A percentile compares a stretch with the other conserved stretches of the same genome.
Evolutionary conservation across 2,888 invertebrate genomes (phyloP).

Genomic region (Eudasyphora cyanicolor): DNA sequence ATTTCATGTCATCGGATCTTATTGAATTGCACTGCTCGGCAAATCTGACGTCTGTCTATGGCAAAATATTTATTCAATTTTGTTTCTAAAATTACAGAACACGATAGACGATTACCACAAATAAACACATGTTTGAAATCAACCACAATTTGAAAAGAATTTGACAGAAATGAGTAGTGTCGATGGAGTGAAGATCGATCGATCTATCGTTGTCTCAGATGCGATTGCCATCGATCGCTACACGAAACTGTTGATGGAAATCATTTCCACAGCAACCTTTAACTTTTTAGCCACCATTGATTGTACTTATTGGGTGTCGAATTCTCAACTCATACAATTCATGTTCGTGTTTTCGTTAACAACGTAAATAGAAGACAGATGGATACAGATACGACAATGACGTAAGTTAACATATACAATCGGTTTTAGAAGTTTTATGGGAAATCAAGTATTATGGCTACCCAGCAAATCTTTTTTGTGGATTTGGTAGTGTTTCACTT

Average conservation of each 20-base stretch:
- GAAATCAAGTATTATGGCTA: no score
- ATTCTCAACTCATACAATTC: neutral
- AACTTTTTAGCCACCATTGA: neutral
- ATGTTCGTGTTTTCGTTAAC: neutral
- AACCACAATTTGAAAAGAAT: conserved; percentile 59
- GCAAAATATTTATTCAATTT: neutral
- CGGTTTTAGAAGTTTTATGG: no score
- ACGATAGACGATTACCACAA: conserved; percentile 2
- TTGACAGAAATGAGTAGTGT: conserved; percentile 52
- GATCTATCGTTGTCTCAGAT: neutral
- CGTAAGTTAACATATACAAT: no score
- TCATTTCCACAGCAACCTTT: neutral
- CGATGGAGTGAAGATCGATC: no score
- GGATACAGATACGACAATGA: no score
- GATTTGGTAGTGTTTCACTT: no score
- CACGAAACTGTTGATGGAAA: neutral
- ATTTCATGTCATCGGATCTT: no score
- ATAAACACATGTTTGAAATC: conserved; percentile 23
- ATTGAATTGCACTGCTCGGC: neutral
- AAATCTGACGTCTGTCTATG: neutral
- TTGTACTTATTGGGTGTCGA: neutral
- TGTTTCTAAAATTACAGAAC: neutral
- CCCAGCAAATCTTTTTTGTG: no score
- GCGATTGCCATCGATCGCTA: neutral
- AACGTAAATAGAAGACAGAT: neutral